phyloP scores from a whole-genome alignment of 2,888 invertebrate species.

The Myopa tessellatipennis region DNA sequence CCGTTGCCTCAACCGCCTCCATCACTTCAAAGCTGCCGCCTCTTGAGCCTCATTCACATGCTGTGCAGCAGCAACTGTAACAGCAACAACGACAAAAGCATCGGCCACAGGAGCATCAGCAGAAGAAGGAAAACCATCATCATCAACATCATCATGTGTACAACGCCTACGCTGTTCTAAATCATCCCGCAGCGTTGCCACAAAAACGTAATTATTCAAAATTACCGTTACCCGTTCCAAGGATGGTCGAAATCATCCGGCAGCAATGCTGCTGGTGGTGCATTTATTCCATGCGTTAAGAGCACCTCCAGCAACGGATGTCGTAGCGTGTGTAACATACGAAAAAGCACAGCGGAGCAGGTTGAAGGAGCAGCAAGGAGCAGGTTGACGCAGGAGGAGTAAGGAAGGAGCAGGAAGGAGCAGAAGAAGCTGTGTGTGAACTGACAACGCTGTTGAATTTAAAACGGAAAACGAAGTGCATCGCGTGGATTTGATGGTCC shows the following conservation, averaged over 20 bases:
- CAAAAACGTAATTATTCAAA: slow-evolving; percentile 37
- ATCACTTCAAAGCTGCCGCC: slow-evolving; percentile 12
- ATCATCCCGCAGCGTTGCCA: slow-evolving; percentile 14
- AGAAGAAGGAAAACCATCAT: background rate
- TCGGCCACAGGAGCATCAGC: background rate
- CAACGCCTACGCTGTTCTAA: slow-evolving; percentile 9
- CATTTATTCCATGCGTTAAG: too few relatives aligned
- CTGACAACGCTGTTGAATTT: too few relatives aligned
- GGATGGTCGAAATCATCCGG: background rate
- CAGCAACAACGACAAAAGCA: background rate
- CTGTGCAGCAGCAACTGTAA: background rate
- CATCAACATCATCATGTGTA: slow-evolving; percentile 15
- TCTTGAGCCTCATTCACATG: background rate
- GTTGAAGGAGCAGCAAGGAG: too few relatives aligned
- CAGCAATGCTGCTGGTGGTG: background rate
- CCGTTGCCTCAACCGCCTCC: background rate
- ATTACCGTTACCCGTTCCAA: slow-evolving; percentile 38
- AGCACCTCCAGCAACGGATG: too few relatives aligned
- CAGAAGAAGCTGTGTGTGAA: too few relatives aligned
- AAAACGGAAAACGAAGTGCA: too few relatives aligned
- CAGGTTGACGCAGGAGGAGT: too few relatives aligned
- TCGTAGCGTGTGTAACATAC: too few relatives aligned
- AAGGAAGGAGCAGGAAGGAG: too few relatives aligned
- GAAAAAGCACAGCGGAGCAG: too few relatives aligned
- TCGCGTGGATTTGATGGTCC: too few relatives aligned